phyloP scores from a whole-genome alignment of 1,140 invertebrate genomes.

The Ctenoplectra terminalis region DNA sequence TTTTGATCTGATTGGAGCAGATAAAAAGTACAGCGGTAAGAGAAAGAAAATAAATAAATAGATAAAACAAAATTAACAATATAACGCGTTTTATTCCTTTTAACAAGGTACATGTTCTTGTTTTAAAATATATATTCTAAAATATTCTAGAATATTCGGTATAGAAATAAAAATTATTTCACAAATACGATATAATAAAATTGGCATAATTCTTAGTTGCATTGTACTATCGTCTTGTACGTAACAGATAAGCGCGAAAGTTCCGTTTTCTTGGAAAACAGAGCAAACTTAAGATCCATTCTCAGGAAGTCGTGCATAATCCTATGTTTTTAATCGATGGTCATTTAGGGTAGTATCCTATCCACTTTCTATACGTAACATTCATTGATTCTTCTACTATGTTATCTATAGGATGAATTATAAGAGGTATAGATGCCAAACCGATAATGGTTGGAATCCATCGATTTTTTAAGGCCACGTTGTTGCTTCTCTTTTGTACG shows the following conservation, averaged over 20 bases:
- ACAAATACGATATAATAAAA: conserved; percentile 32
- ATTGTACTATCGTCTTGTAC: conserved; percentile 23
- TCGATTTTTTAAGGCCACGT: conserved; percentile 83
- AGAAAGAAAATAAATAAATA: too few relatives aligned
- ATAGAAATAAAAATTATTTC: conserved; percentile 50
- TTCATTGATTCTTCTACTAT: conserved; percentile 92
- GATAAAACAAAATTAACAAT: not conserved
- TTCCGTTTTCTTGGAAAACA: not conserved
- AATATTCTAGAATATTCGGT: not conserved
- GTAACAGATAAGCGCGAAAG: conserved; percentile 20
- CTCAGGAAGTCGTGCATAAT: not conserved
- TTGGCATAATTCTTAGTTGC: conserved; percentile 12
- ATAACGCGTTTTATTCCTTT: conserved; percentile 8
- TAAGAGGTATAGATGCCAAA: conserved; percentile 93
- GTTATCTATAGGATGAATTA: conserved; percentile 95
- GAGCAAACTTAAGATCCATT: not conserved
- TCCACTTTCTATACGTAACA: conserved; percentile 84
- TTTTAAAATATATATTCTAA: not conserved
- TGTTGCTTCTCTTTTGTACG: conserved; percentile 82
- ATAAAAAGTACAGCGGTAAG: not conserved
- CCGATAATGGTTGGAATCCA: conserved; percentile 91
- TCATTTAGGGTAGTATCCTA: conserved; percentile 74
- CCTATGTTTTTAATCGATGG: not conserved
- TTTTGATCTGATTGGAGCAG: not conserved
- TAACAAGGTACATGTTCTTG: not conserved